A percentile compares a stretch with the other conserved stretches of the same genome.
These are phyloP conservation scores for Atethmia centrago DNA, from an alignment of 2,888 invertebrate genomes.

Conservation along the genomic window DNA sequence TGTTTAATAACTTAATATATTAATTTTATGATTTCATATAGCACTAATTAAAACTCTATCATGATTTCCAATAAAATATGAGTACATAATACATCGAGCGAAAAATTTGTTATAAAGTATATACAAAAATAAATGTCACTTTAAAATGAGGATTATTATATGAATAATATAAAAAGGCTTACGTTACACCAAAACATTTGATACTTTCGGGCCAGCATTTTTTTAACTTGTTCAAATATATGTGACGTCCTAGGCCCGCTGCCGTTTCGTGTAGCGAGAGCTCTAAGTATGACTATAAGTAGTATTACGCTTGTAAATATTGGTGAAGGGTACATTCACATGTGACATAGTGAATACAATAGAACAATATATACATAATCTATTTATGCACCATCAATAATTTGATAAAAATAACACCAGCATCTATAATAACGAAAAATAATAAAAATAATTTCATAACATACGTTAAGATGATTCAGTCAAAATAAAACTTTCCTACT, in stretches of 20 bases:
- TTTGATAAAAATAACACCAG: conserved; percentile 71
- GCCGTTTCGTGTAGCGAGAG: conserved; percentile 18
- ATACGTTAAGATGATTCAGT: conserved; percentile 62
- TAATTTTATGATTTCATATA: conserved; percentile 54
- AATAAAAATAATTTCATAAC: conserved; percentile 46
- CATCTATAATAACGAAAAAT: conserved; percentile 54
- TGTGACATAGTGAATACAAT: conserved; percentile 61
- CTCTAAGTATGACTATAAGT: conserved; percentile 26
- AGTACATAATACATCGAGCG: conserved; percentile 48
- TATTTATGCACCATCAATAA: conserved; percentile 82
- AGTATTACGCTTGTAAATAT: conserved; percentile 33
- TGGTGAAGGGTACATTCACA: conserved; percentile 56
- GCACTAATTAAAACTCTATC: conserved; percentile 62
- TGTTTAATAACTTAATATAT: conserved; percentile 67
- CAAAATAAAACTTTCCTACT: conserved; percentile 59
- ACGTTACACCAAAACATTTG: conserved; percentile 19
- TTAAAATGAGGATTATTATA: conserved; percentile 37
- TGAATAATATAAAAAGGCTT: conserved; percentile 27
- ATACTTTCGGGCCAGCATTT: neutral
- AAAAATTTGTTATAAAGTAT: conserved; percentile 55
- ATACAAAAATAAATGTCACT: conserved; percentile 61
- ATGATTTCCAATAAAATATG: conserved; percentile 63
- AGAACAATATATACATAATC: conserved; percentile 72
- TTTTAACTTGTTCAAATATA: neutral
- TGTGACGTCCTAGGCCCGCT: neutral